Evolutionary conservation across 1,140 invertebrate genomes (phyloP).

Genomic region (Atta colombica): DNA sequence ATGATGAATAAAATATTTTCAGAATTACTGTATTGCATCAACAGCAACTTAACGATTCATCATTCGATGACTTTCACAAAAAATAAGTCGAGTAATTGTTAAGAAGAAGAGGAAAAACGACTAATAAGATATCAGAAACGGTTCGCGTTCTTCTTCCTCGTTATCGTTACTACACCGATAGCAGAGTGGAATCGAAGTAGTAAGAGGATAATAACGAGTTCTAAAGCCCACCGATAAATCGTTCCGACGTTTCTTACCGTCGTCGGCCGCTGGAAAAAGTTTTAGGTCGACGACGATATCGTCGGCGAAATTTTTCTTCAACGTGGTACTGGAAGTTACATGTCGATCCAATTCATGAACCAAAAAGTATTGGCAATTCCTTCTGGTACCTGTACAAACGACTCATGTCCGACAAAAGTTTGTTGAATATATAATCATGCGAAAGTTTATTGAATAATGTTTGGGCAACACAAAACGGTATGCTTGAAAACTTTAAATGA

Average conservation of each 20-base stretch:
- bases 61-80: slow-evolving; percentile 8
- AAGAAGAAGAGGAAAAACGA: slow-evolving; percentile 15
- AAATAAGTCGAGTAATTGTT: slow-evolving; percentile 14
- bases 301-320: slow-evolving; percentile 45
- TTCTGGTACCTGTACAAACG: not conserved
- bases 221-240: slow-evolving; percentile 77
- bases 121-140: slow-evolving; percentile 69
- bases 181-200: slow-evolving; percentile 76
- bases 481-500: not conserved
- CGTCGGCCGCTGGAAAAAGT: slow-evolving; percentile 43
- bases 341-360: slow-evolving; percentile 5
- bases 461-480: not conserved
- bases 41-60: not conserved
- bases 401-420: slow-evolving; percentile 13
- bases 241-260: slow-evolving; percentile 49
- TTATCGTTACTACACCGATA: slow-evolving; percentile 77
- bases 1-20: not conserved
- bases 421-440: slow-evolving; percentile 19
- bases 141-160: slow-evolving; percentile 65
- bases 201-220: slow-evolving; percentile 80
- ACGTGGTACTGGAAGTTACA: slow-evolving; percentile 5
- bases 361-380: slow-evolving; percentile 11
- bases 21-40: slow-evolving; percentile 4
- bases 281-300: slow-evolving; percentile 39
- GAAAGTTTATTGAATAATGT: slow-evolving; percentile 39